Evolutionary conservation across 2,113 vertebrate genomes (phyloP), one percentile per base, ranked within the genome.

Genomic region (Catharus bicknelli): DNA sequence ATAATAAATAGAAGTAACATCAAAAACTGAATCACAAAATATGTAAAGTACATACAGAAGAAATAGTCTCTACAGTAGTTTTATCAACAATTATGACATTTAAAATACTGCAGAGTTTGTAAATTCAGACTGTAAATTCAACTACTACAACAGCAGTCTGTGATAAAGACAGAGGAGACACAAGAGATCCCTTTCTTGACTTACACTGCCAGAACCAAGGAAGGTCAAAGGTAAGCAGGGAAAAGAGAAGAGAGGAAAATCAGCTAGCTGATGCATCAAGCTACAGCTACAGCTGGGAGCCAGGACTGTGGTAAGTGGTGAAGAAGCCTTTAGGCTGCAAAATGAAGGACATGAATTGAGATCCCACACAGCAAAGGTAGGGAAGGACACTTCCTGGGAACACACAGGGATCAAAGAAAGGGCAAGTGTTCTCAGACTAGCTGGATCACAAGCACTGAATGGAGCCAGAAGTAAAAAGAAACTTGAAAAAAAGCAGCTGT

Each of bases 371-470:
- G 82, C 61, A 87, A 50, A 82, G 53, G 77, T 16, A 84, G 80
- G 69, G 36, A 81, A 90, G 61, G 68, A 83, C 74, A 45, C 73
- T 82, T 72, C 59, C 73, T 9, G 3, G 40, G 64, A 92, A 43
- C 82, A 61, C 45, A 34, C 22, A n/a, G 69, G 55, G 82, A 95
- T 93, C 79, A 94, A 92, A 94, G 81, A 86, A 72, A 77, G 63
- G 50, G 55, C 84, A 95, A 88, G 72, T 43, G 73, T 36, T 77
- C 91, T 82, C 86, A 67, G 11, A 27, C 42, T 58, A 42, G 25
- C 62, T 80, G 62, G 66, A 95, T 88, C 93, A 91, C 53, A 95
- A 83, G 69, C n/a, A 2, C 40, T 61, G 84, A 90, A 70, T 2
- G 13, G 72, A 95, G 66, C 13, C 58, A 91, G 77, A 75, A 81